Evolutionary conservation across 2,113 vertebrate species (phyloP), one percentile per base, ranked within the genome.

Genomic region (Cynoglossus semilaevis): DNA sequence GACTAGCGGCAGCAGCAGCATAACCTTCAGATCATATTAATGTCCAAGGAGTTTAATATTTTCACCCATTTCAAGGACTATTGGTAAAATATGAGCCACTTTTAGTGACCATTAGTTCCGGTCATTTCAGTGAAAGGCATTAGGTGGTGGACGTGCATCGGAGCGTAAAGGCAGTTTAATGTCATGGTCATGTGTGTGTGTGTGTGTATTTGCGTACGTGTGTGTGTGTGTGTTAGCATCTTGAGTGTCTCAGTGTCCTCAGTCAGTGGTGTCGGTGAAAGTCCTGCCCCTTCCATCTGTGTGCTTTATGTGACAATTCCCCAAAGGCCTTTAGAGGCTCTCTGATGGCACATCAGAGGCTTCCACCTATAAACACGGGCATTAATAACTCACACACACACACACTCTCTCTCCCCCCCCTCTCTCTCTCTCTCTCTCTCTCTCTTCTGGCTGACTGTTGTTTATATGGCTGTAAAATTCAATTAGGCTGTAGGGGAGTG

Each of bases 381-480:
- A 84, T 89, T 78, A 83, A 85, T 87, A 86, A 85, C 79, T 70
- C 14, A 11, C 9, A 59, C 62, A 18, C 13, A 10, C 57, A 46
- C 41, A 36, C 57, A 15, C 50, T 9, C 47, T 44, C 54, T 49
- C 40, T 22, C 60, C 54, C 46, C 63, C 15, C 52, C 51, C 22
- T 15, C 40, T 36, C 46, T 9, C 44, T 49, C 48, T 47, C 59
- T 6, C 63, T 44, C 65, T 17, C 53, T 46, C 67, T 51, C 63
- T 37, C 69, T 56, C 15, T 17, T 43, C 73, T 57, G 71, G 62
- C 78, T 73, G 79, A 81, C 78, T 80, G 75, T 85, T 85, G 86
- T 91, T 90, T 90, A 90, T 90, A 83, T 75, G 84, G 77, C 84
- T 80, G 83, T 84, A 83, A 88, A 85, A 89, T 88, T 88, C 85